Evolutionary conservation across 2,888 invertebrate species (phyloP).

Genomic region (Protodeltote pygarga): DNA sequence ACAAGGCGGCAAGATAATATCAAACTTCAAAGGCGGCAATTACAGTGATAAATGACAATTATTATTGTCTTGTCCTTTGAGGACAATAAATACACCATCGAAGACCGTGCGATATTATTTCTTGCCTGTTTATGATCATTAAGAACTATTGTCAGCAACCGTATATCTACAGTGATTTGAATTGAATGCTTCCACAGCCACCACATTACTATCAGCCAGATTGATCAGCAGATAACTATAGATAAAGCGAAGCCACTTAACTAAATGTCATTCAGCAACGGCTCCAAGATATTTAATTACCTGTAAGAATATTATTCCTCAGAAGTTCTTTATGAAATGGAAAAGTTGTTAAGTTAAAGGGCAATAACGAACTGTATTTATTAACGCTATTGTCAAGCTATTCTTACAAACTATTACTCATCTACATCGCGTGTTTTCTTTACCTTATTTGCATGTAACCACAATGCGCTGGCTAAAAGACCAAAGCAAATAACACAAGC

Average conservation of each 20-base stretch:
- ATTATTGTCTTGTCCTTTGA: constrained; percentile 78
- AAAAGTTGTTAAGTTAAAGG: constrained; percentile 16
- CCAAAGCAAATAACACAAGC: constrained; percentile 35
- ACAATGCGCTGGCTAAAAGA: constrained; percentile 31
- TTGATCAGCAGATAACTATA: constrained; percentile 74
- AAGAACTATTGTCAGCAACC: constrained; percentile 79
- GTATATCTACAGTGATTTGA: constrained; percentile 78
- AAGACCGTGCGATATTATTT: constrained; percentile 80
- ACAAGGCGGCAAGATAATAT: constrained; percentile 77
- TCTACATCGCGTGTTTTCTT: constrained; percentile 28
- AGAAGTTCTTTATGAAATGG: constrained; percentile 17
- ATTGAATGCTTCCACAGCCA: constrained; percentile 79
- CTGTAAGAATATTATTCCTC: constrained; percentile 20
- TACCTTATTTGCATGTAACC: constrained; percentile 43
- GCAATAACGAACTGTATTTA: constrained; percentile 17
- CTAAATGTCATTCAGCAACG: constrained; percentile 46
- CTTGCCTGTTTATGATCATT: constrained; percentile 80
- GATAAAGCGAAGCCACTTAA: constrained; percentile 67
- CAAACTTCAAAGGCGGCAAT: constrained; percentile 84
- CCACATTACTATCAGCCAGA: constrained; percentile 72
- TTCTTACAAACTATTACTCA: constrained; percentile 49
- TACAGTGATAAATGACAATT: constrained; percentile 82
- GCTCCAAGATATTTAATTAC: constrained; percentile 35
- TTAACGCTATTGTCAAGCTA: constrained; percentile 24
- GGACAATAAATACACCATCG: constrained; percentile 80